These are phyloP conservation scores for Dicycla oo DNA, from an alignment of 2,888 invertebrate species.

Conservation along the genomic window DNA sequence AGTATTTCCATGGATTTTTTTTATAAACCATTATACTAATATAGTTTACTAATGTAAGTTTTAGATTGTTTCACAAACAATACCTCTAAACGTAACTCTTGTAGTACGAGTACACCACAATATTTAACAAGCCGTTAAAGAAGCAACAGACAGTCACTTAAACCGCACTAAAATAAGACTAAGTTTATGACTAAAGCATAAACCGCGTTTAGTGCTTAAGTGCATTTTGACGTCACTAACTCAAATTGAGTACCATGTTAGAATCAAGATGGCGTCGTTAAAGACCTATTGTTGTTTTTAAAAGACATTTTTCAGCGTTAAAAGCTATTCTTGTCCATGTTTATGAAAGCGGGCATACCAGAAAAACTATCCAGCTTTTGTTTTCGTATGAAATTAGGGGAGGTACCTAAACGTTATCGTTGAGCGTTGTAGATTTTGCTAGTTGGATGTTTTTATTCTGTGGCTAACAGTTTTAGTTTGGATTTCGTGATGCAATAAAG, in stretches of 20 bases:
- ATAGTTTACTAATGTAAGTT: no score
- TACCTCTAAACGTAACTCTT: background rate
- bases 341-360: slow-evolving; percentile 32
- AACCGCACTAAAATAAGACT: slow-evolving; percentile 61
- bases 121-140: slow-evolving; percentile 31
- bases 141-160: slow-evolving; percentile 69
- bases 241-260: slow-evolving; percentile 53
- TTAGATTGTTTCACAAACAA: no score
- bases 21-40: background rate
- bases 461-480: background rate
- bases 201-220: slow-evolving; percentile 71
- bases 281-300: slow-evolving; percentile 49
- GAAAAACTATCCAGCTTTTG: slow-evolving; percentile 26
- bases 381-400: slow-evolving; percentile 21
- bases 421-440: background rate
- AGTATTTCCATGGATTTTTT: background rate
- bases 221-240: slow-evolving; percentile 67
- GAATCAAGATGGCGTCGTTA: slow-evolving; percentile 60
- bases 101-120: background rate
- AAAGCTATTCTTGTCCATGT: slow-evolving; percentile 43
- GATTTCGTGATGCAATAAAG: background rate
- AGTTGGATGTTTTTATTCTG: slow-evolving; percentile 23
- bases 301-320: slow-evolving; percentile 37
- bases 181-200: slow-evolving; percentile 70
- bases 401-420: slow-evolving; percentile 4